Conservation (phyloP, 1,140 invertebrate genomes). For the Eciton burchellii region DNA sequence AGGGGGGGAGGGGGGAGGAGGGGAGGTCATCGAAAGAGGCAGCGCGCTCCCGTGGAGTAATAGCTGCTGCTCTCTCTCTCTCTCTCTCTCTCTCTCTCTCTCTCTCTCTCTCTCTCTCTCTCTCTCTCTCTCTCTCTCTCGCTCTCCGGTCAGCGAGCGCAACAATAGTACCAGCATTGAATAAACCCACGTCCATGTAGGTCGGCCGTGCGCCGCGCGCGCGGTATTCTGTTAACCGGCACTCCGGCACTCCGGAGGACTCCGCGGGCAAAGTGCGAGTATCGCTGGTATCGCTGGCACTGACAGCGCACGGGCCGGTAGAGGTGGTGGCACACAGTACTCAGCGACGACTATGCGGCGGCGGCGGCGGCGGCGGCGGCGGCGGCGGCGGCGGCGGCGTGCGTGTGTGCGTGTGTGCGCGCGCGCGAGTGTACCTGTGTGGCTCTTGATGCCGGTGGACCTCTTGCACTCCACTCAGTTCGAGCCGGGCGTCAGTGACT, state of each 20-base stretch:
- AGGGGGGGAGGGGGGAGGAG: slow-evolving; percentile 33
- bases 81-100: slow-evolving; percentile 7
- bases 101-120: slow-evolving; percentile 1
- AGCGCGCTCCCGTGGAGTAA: slow-evolving; percentile 69
- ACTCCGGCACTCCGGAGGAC: slow-evolving; percentile 35
- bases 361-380: not conserved
- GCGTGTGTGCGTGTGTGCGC: slow-evolving; percentile 16
- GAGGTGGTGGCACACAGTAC: slow-evolving; percentile 68
- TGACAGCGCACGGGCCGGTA: slow-evolving; percentile 64
- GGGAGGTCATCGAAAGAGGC: slow-evolving; percentile 75
- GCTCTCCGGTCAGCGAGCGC: slow-evolving; percentile 47
- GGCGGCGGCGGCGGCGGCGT: not conserved
- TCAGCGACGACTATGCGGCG: slow-evolving; percentile 21
- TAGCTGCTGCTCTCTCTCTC: slow-evolving; percentile 59
- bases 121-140: not conserved
- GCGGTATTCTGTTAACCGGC: slow-evolving; percentile 70
- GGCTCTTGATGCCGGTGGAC: slow-evolving; percentile 69
- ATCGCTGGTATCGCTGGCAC: slow-evolving; percentile 56
- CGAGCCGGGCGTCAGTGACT: slow-evolving; percentile 84
- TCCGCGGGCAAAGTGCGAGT: slow-evolving; percentile 61
- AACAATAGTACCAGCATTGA: slow-evolving; percentile 77
- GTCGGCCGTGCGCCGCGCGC: slow-evolving; percentile 49
- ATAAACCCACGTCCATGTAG: slow-evolving; percentile 71
- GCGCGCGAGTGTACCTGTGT: not conserved
- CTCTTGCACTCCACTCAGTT: slow-evolving; percentile 82